A percentile compares a stretch with the other conserved stretches of the same genome.
These are phyloP conservation scores for Guaruba guarouba DNA, from an alignment of 2,113 vertebrate species.

Conservation along the genomic window DNA sequence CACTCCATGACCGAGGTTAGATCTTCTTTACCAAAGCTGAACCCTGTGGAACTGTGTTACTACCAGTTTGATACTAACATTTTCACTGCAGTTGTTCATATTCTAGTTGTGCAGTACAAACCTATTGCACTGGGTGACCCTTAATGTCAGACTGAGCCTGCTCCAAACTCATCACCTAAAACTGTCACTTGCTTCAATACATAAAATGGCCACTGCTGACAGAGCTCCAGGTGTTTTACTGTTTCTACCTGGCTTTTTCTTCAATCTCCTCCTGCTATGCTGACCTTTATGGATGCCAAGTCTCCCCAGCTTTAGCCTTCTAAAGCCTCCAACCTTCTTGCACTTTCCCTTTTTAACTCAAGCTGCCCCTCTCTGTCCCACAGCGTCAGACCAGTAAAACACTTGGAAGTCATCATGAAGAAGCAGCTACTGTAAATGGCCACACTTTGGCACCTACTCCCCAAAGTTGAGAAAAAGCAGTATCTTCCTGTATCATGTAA, in stretches of 20 bases:
- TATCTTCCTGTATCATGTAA: not conserved
- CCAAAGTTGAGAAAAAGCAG: not conserved
- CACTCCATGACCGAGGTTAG: not conserved
- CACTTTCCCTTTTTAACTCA: not conserved
- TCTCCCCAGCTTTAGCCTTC: not conserved
- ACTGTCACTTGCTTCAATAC: not conserved
- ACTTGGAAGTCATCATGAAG: not conserved
- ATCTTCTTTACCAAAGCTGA: not conserved
- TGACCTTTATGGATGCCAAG: not conserved
- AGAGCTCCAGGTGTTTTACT: not conserved
- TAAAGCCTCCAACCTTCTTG: not conserved
- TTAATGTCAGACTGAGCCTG: not conserved
- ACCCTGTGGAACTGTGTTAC: not conserved
- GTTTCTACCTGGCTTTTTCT: not conserved
- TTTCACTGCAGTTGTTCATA: accelerated
- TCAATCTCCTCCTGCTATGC: not conserved
- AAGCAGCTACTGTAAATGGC: not conserved
- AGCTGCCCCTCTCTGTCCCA: not conserved
- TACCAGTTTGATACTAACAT: accelerated
- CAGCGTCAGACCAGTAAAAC: not conserved
- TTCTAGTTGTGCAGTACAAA: not conserved
- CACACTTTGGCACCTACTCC: not conserved
- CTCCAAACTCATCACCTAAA: not conserved
- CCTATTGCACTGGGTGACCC: accelerated
- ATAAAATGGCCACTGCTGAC: not conserved